phyloP scores from a whole-genome alignment of 2,113 vertebrate species.

The Cephalopholis sonnerati region DNA sequence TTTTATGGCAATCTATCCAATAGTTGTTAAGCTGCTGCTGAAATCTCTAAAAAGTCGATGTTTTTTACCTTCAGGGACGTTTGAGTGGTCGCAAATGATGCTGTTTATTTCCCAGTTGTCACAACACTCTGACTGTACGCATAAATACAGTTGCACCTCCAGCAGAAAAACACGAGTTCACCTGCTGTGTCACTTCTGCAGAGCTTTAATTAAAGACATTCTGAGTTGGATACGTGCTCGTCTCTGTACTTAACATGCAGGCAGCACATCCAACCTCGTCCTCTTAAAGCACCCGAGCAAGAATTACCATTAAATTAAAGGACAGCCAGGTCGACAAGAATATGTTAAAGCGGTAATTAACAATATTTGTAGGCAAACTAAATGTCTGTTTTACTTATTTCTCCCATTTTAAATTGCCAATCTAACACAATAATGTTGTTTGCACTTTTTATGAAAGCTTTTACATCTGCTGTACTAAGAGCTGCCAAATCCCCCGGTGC shows the following conservation, averaged over 20 bases:
- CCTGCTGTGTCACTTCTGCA: background rate
- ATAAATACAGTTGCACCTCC: background rate
- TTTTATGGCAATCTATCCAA: background rate
- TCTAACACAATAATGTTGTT: background rate
- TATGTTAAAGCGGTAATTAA: background rate
- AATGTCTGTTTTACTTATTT: background rate
- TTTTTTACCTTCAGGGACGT: background rate
- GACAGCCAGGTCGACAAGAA: background rate
- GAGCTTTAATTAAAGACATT: background rate
- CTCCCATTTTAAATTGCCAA: background rate
- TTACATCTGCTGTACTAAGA: background rate
- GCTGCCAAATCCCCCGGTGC: background rate
- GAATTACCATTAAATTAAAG: background rate
- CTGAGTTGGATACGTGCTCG: background rate
- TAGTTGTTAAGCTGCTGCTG: background rate
- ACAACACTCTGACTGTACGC: background rate
- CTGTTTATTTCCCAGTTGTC: background rate
- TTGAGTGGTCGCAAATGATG: background rate
- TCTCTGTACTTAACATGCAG: constrained; percentile 17
- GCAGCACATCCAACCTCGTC: background rate
- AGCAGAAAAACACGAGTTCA: background rate
- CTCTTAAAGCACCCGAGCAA: background rate
- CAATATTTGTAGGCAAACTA: background rate
- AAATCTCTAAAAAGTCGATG: background rate
- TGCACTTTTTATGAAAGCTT: background rate